phyloP scores from a whole-genome alignment of 2,113 vertebrate genomes.

The Plotosus lineatus region DNA sequence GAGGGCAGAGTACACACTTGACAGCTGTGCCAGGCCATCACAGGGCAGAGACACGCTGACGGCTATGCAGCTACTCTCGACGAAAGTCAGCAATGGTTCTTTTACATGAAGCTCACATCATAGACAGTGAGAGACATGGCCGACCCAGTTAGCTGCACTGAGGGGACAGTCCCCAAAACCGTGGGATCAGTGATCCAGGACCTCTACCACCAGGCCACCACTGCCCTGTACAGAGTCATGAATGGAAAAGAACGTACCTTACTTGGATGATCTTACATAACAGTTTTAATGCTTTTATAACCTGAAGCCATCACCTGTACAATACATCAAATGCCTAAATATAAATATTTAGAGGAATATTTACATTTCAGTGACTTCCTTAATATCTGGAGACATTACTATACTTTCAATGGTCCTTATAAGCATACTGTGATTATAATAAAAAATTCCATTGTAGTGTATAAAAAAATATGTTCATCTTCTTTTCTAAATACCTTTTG shows the following conservation, averaged over 20 bases:
- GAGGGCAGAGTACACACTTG: no score
- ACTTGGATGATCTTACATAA: neutral
- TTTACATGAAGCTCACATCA: no score
- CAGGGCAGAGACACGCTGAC: no score
- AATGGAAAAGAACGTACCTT: neutral
- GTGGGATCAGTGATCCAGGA: no score
- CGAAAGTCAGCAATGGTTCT: no score
- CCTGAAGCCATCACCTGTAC: neutral
- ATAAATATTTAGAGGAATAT: neutral
- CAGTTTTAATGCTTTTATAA: constrained; percentile 7
- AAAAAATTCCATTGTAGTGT: neutral
- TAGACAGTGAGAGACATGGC: no score
- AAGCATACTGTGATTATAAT: neutral
- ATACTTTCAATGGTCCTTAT: neutral
- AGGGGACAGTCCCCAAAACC: no score
- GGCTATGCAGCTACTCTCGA: no score
- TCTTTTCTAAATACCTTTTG: neutral
- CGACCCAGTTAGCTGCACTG: no score
- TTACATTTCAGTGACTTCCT: neutral
- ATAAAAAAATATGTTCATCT: neutral
- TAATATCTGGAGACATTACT: neutral
- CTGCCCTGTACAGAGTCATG: neutral
- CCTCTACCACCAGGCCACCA: no score
- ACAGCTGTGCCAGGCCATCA: no score
- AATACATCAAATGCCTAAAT: neutral